Conservation (phyloP, 2,113 vertebrate species). For the Syrmaticus mikado region DNA sequence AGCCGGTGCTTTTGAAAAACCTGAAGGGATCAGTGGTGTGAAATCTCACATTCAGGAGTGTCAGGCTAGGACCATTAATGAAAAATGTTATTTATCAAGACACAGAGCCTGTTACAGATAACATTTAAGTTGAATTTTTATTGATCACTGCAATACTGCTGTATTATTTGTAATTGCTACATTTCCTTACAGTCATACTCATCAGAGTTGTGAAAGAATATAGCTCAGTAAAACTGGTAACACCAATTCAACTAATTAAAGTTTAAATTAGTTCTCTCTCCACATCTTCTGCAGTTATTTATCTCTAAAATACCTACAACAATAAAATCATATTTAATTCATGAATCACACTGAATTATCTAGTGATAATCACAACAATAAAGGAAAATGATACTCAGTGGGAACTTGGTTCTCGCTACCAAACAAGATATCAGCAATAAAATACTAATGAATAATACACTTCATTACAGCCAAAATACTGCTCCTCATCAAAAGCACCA, state of each 20-base stretch:
- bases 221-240: neutral
- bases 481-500: neutral
- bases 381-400: conserved; percentile 30
- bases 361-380: conserved; percentile 55
- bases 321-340: conserved; percentile 59
- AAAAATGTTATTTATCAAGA: neutral
- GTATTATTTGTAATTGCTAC: conserved; percentile 4
- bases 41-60: neutral
- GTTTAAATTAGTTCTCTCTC: conserved; percentile 36
- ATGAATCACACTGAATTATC: conserved; percentile 51
- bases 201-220: neutral
- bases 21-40: neutral
- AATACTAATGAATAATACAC: conserved; percentile 43
- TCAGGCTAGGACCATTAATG: neutral
- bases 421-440: conserved; percentile 40
- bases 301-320: conserved; percentile 32
- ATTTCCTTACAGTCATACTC: neutral
- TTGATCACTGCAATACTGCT: neutral
- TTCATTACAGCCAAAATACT: conserved; percentile 50
- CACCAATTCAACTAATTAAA: conserved; percentile 49
- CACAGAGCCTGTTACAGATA: neutral
- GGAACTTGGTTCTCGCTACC: neutral
- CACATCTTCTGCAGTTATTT: conserved; percentile 22
- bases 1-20: neutral
- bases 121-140: neutral